These are phyloP conservation scores for Paedocypris micromegethes DNA, from an alignment of 2,797 vertebrate genomes.

Conservation along the genomic window DNA sequence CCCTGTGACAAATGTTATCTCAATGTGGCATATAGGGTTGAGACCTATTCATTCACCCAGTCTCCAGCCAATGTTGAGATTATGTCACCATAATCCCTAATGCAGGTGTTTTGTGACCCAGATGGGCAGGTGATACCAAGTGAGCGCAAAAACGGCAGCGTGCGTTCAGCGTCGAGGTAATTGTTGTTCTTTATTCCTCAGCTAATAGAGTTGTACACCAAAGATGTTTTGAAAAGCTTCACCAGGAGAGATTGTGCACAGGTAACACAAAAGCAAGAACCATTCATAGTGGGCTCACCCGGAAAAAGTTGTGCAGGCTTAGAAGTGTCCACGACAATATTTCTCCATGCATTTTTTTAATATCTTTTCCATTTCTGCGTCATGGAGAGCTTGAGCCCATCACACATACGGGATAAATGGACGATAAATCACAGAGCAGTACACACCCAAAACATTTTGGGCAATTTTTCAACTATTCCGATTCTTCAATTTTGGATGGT, in stretches of 20 bases:
- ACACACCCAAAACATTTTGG: no score
- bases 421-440: no score
- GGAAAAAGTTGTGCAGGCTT: background rate
- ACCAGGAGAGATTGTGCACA: slow-evolving; percentile 31
- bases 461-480: no score
- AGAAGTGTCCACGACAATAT: no score
- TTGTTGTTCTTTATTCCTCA: slow-evolving; percentile 69
- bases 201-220: slow-evolving; percentile 64
- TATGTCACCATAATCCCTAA: slow-evolving; percentile 81
- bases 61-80: slow-evolving; percentile 74
- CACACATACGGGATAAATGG: no score
- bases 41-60: slow-evolving; percentile 73
- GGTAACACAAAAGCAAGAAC: slow-evolving; percentile 6
- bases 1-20: slow-evolving; percentile 80
- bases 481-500: no score
- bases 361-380: no score
- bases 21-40: slow-evolving; percentile 74
- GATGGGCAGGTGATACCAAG: slow-evolving; percentile 75
- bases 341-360: no score
- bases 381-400: no score
- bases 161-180: slow-evolving; percentile 63
- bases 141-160: slow-evolving; percentile 63
- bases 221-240: slow-evolving; percentile 50
- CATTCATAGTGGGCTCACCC: slow-evolving; percentile 7
- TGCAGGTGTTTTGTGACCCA: slow-evolving; percentile 68